phyloP scores from a whole-genome alignment of 2,888 invertebrate species.

The Melinopterus prodromus region DNA sequence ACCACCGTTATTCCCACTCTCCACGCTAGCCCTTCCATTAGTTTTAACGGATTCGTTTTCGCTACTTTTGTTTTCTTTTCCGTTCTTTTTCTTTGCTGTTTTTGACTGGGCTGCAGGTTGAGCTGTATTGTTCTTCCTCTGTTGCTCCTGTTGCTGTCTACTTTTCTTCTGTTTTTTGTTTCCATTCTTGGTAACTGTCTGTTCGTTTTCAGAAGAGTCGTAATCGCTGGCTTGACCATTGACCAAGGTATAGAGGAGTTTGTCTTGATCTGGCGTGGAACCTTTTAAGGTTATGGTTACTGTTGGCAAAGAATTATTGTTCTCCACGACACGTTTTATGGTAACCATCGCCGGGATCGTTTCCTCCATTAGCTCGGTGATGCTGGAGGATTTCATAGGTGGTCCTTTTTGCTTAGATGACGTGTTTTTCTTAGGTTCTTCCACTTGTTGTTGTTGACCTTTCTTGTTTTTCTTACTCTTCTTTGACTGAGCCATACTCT shows the following conservation, averaged over 20 bases:
- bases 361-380: slow-evolving; percentile 51
- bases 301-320: slow-evolving; percentile 72
- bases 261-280: slow-evolving; percentile 76
- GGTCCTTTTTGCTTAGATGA: slow-evolving; percentile 28
- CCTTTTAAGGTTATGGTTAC: slow-evolving; percentile 82
- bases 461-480: slow-evolving; percentile 41
- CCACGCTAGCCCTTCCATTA: background rate
- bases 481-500: slow-evolving; percentile 40
- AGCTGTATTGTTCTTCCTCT: slow-evolving; percentile 33
- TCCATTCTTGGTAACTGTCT: slow-evolving; percentile 37
- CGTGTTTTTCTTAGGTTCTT: slow-evolving; percentile 25
- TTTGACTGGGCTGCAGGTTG: slow-evolving; percentile 37
- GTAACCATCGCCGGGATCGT: slow-evolving; percentile 70
- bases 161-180: slow-evolving; percentile 35
- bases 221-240: slow-evolving; percentile 63
- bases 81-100: slow-evolving; percentile 37
- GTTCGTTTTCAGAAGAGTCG: slow-evolving; percentile 30
- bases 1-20: slow-evolving; percentile 32
- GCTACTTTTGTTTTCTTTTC: slow-evolving; percentile 30
- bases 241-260: slow-evolving; percentile 75
- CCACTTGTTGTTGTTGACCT: slow-evolving; percentile 33
- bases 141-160: slow-evolving; percentile 19
- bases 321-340: slow-evolving; percentile 74
- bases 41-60: slow-evolving; percentile 16
- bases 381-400: background rate